These are phyloP conservation scores for Pediacus dermestoides DNA, from an alignment of 2,888 invertebrate species.

Conservation along the genomic window DNA sequence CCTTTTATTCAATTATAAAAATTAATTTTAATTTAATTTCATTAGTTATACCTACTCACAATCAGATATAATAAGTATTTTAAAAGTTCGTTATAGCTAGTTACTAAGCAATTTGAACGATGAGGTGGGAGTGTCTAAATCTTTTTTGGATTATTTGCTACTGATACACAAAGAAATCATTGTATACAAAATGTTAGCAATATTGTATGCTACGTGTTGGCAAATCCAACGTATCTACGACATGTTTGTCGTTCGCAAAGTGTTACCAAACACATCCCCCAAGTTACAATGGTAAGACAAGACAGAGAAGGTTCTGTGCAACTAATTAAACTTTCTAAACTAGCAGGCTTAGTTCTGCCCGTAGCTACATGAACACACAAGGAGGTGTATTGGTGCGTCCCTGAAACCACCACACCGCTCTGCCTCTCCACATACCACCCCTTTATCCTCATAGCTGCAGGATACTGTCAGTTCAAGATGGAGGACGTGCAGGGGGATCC, in stretches of 20 bases:
- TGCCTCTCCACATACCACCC: conserved; percentile 23
- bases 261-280: conserved; percentile 32
- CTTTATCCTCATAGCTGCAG: conserved; percentile 45
- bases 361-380: conserved; percentile 35
- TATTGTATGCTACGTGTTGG: no score
- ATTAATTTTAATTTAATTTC: no score
- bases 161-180: no score
- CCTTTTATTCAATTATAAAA: conserved; percentile 9
- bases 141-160: no score
- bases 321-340: conserved; percentile 53
- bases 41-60: no score
- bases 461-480: conserved; percentile 43
- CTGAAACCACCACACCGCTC: conserved; percentile 27
- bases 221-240: no score
- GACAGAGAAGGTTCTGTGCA: conserved; percentile 42
- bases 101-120: no score
- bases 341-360: conserved; percentile 47
- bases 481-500: conserved; percentile 24
- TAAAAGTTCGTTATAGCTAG: no score
- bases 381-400: conserved; percentile 21
- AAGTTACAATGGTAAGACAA: conserved; percentile 48
- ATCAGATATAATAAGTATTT: no score
- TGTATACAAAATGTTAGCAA: no score
- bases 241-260: conserved; percentile 11
- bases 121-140: no score